Conservation (phyloP, 35 echinoderm and acorn worm species). For the Ptychodera flava region DNA sequence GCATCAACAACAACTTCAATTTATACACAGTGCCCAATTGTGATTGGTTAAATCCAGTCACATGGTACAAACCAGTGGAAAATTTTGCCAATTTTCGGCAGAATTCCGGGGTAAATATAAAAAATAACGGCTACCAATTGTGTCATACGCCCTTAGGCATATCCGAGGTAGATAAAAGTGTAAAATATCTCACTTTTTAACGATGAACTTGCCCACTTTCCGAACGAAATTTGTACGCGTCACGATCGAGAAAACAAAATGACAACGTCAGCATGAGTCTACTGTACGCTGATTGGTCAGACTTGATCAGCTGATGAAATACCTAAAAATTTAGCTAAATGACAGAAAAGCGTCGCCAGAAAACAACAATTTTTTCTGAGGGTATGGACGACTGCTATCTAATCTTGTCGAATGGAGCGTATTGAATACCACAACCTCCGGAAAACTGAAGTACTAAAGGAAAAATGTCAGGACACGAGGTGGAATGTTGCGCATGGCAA, state of each 20-base stretch:
- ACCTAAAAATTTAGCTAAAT: background rate
- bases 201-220: background rate
- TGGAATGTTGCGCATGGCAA: background rate
- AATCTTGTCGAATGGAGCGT: too few relatives aligned
- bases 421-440: too few relatives aligned
- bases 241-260: background rate
- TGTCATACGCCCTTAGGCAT: background rate
- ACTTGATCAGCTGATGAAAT: slow-evolving; percentile 12
- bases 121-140: background rate
- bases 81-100: background rate
- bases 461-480: background rate
- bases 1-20: slow-evolving; percentile 71
- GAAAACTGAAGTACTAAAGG: too few relatives aligned
- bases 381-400: too few relatives aligned
- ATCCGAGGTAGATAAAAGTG: background rate
- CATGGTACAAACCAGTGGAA: slow-evolving; percentile 34
- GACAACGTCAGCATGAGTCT: background rate
- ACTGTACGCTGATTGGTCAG: slow-evolving; percentile 22
- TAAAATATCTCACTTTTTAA: background rate
- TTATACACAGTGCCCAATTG: slow-evolving; percentile 25
- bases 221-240: background rate
- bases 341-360: too few relatives aligned
- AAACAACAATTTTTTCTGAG: too few relatives aligned
- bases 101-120: background rate
- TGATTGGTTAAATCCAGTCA: slow-evolving; percentile 94